Evolutionary conservation across 2,888 invertebrate species (phyloP), one percentile per base, ranked within the genome.

Genomic region (Alentia gelatinosa): DNA sequence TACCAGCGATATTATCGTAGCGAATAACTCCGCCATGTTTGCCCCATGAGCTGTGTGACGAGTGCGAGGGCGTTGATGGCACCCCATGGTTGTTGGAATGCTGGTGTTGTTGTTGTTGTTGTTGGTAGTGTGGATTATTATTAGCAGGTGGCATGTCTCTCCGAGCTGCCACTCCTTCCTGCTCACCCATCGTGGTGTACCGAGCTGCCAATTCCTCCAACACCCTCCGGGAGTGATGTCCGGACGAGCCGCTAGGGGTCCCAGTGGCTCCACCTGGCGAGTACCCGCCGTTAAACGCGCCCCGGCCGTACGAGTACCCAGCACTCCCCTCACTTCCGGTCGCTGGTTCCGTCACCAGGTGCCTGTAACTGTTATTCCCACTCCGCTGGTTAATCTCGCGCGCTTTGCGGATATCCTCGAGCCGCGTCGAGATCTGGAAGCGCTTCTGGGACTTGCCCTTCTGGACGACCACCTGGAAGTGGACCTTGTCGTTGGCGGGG

Each of bases 401-500:
- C n/a, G 83, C 86, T 9, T 47, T 19, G 3, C 47, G 86, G 30
- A 86, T 42, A 26, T 42, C 47, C 47, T 86, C 86, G 19, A 86
- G 86, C 12, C 47, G 86, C 30, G 86, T 86, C 5, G 86, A 86
- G 47, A 86, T 86, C 86, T 86, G 86, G 86, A 86, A 86, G 5
- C 47, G 42, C 33, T 86, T 86, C 86, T 86, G 86, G 12, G 86
- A 47, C 86, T 50, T 86, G 23, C 86, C 86, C 86, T 86, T 86
- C 50, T 86, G 86, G 0, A 86, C 86, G 26, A 86, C 86, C 86
- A 86, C 86, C 86, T 47, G 86, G 50, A 86, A 86, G 50, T 86
- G 42, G 26, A 86, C 86, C 86, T 86, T 86, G 42, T 86, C 86
- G 23, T 47, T 47, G 47, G 23, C 26, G 26, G 47, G 26, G 1